Base-by-base conservation (phyloP, 2,888 invertebrate species). In the Epinotia nisella region DNA sequence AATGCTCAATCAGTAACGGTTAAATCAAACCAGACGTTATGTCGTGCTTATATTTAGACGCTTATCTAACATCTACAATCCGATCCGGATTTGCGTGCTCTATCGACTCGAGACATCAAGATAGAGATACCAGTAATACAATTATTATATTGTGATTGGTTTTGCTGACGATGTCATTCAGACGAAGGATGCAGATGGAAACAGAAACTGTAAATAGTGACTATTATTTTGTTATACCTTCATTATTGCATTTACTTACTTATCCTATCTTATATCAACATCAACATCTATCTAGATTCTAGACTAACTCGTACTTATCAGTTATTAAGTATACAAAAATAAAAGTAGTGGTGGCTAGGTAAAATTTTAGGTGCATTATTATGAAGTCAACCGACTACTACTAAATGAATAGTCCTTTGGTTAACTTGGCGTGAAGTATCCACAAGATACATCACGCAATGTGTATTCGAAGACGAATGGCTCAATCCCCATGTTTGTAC, bases 391-490 rank as follows among this genome's bases (percentile, higher is more conserved):
- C n/a, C n/a, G 49, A 49, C 35, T 29, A 41, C 29, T 45, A 67
- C 65, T 64, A 60, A 67, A 68, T 79, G 76, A 76, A 64, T 65
- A 15, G 5, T 49, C 70, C 59, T 21, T 35, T 13, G 35, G 64
- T 69, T 35, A 74, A 55, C 67, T 59, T 62, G 15, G 70, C 51
- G 58, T 64, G 60, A 71, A 69, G 67, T 73, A 64, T 64, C 56
- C 35, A 59, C 65, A 65, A 9, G 9, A 9, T 35, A 69, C 74
- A 78, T 78, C 82, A 79, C 82, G 81, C 79, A 79, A 83, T 79
- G 81, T 84, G 82, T 81, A 84, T 81, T 81, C 82, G 76, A 85
- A 87, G 84, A 86, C 85, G 84, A 87, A 86, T 87, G 86, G 85
- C 87, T 89, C 87, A 82, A 82, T 87, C 82, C 80, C 78, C 77